These are phyloP conservation scores for Drosophila sp. DNA, from an alignment of 1,140 invertebrate species.

Conservation along the genomic window DNA sequence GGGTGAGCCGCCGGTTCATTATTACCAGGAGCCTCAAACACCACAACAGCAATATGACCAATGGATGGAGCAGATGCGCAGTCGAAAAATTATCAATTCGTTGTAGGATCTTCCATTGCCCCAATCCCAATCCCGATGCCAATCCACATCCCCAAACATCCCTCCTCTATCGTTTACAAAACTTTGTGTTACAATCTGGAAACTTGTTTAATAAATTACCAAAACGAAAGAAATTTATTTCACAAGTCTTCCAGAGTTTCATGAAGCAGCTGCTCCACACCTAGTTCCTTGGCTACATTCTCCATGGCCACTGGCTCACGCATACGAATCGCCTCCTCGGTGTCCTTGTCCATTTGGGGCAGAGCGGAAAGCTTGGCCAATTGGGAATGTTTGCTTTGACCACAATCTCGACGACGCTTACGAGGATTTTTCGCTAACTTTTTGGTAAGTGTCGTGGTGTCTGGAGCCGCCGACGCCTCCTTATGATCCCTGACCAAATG, in stretches of 20 bases:
- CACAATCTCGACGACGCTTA: constrained; percentile 68
- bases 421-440: constrained; percentile 13
- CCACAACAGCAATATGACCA: constrained; percentile 89
- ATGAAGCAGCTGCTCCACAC: constrained; percentile 15
- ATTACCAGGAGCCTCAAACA: constrained; percentile 88
- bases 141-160: constrained; percentile 1
- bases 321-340: constrained; percentile 59
- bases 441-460: background rate
- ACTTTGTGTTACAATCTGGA: constrained; percentile 33
- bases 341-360: constrained; percentile 37
- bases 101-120: constrained; percentile 84
- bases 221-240: constrained; percentile 5
- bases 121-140: constrained; percentile 12
- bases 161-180: constrained; percentile 6
- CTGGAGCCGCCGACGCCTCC: background rate
- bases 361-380: constrained; percentile 60
- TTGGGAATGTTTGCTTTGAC: constrained; percentile 52
- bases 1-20: constrained; percentile 93
- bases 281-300: constrained; percentile 38
- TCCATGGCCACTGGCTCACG: constrained; percentile 44
- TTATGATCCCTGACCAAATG: constrained; percentile 56
- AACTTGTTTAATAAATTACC: constrained; percentile 46
- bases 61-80: constrained; percentile 89
- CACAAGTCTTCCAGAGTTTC: constrained; percentile 11
- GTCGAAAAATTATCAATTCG: constrained; percentile 88